Conservation (phyloP, 53 echinoderm and acorn worm species). For the Temnopleurus reevesii region DNA sequence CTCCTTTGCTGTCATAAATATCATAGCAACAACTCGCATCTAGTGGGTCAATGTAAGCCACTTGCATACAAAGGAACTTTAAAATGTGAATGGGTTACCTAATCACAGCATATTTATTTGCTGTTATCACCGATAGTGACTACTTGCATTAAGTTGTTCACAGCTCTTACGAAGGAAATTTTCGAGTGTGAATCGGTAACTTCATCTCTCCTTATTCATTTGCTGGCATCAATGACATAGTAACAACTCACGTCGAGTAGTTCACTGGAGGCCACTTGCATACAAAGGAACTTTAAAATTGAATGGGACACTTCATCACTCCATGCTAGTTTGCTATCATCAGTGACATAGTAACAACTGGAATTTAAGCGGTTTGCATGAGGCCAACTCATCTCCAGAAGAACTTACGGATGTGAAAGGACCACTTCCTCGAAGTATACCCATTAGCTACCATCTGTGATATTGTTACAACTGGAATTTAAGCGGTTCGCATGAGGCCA, state of each 20-base stretch:
- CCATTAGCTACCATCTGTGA: too few relatives aligned
- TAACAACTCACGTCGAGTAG: not conserved
- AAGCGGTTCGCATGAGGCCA: too few relatives aligned
- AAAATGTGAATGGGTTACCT: not conserved
- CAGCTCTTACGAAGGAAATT: not conserved
- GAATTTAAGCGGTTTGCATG: not conserved
- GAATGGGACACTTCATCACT: too few relatives aligned
- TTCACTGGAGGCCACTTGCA: not conserved
- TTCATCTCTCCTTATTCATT: too few relatives aligned
- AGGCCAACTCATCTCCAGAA: not conserved
- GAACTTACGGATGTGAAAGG: not conserved
- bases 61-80: not conserved
- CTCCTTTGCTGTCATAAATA: not conserved
- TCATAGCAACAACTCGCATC: not conserved
- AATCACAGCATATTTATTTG: too few relatives aligned
- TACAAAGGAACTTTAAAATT: not conserved
- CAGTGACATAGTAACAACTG: not conserved
- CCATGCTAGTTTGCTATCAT: too few relatives aligned
- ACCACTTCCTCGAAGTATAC: too few relatives aligned
- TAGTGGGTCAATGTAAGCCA: not conserved
- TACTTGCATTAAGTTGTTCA: slow-evolving; percentile 64
- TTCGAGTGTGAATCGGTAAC: not conserved
- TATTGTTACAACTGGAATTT: too few relatives aligned
- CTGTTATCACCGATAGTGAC: slow-evolving; percentile 74
- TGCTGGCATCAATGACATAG: not conserved